These are phyloP conservation scores for Motacilla alba DNA, from an alignment of 2,113 vertebrate genomes.

Conservation along the genomic window DNA sequence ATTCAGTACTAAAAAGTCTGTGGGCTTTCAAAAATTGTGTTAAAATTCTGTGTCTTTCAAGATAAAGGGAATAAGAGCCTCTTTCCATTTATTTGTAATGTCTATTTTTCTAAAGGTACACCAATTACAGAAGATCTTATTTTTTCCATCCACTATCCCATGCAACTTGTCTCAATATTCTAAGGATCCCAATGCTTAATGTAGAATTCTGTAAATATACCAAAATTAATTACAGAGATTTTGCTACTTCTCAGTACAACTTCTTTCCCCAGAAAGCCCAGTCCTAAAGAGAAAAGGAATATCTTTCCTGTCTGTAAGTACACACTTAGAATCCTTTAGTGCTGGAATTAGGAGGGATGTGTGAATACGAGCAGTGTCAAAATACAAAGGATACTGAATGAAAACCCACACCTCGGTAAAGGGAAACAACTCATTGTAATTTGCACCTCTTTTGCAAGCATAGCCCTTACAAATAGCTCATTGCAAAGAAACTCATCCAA, in stretches of 20 bases:
- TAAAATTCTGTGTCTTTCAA: neutral
- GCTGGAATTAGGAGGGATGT: constrained; percentile 85
- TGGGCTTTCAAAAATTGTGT: neutral
- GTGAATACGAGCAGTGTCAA: constrained; percentile 80
- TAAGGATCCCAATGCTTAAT: neutral
- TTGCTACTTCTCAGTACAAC: neutral
- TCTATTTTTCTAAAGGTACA: neutral
- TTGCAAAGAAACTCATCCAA: neutral
- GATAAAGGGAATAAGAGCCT: neutral
- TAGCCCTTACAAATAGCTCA: constrained; percentile 62
- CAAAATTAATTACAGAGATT: neutral
- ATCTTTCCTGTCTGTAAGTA: neutral
- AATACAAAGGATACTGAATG: constrained; percentile 68
- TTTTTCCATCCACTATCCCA: neutral
- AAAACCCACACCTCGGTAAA: constrained; percentile 69
- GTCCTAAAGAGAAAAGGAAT: neutral
- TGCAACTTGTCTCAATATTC: neutral
- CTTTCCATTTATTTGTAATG: neutral
- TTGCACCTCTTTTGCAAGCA: constrained; percentile 84
- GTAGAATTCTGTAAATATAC: neutral
- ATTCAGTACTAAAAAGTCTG: neutral
- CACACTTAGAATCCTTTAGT: constrained; percentile 55
- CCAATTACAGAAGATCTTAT: neutral
- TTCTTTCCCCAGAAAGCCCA: neutral
- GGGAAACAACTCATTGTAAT: constrained; percentile 72